Evolutionary conservation across 1,140 invertebrate species (phyloP).

Genomic region (Tetragonula clypearis): DNA sequence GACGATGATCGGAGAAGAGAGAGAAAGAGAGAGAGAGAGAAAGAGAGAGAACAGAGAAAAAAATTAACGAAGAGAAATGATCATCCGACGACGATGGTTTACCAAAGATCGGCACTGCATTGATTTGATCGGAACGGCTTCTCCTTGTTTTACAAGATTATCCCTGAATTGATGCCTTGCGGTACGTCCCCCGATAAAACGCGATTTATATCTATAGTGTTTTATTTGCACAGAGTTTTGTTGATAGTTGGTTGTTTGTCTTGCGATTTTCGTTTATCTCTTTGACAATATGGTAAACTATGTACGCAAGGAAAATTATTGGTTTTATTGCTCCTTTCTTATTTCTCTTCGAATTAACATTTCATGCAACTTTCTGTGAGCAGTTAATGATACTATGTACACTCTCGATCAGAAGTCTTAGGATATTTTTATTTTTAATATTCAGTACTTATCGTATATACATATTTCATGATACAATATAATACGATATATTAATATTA

Average conservation of each 20-base stretch:
- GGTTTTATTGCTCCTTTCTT: too few species aligned
- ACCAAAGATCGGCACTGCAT: slow-evolving; percentile 36
- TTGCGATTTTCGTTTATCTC: background rate
- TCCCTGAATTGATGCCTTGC: background rate
- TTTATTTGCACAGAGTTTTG: background rate
- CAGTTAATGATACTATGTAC: too few species aligned
- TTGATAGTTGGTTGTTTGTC: background rate
- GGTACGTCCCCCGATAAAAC: background rate
- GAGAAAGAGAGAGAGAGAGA: background rate
- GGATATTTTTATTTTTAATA: too few species aligned
- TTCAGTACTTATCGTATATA: too few species aligned
- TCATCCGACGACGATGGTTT: slow-evolving; percentile 29
- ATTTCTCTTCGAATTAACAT: too few species aligned
- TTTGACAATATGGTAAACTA: too few species aligned
- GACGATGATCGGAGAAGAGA: background rate
- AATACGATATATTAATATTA: too few species aligned
- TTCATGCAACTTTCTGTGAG: too few species aligned
- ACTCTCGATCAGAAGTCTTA: too few species aligned
- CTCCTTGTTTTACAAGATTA: slow-evolving; percentile 22
- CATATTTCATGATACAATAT: too few species aligned
- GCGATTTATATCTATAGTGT: background rate
- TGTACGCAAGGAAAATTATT: too few species aligned
- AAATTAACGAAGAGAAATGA: slow-evolving; percentile 26
- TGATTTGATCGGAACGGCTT: slow-evolving; percentile 18
- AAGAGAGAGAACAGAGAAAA: background rate